A percentile compares a stretch with the other conserved stretches of the same genome.
Conservation (phyloP, 2,888 invertebrate species). For the Amblyjoppa fuscipennis region DNA sequence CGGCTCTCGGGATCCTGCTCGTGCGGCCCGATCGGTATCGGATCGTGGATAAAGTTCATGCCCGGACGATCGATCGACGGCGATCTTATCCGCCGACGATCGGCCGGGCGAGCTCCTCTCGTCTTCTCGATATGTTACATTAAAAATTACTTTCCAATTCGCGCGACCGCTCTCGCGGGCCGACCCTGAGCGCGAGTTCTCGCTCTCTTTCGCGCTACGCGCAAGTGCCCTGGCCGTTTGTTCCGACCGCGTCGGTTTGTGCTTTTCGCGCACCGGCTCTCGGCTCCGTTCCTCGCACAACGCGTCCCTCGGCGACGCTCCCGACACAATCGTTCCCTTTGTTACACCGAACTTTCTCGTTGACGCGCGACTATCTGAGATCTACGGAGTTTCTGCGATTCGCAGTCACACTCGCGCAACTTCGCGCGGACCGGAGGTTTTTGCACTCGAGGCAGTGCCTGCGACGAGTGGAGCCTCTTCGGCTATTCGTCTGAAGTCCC, state of each 20-base stretch:
- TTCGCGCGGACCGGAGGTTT: constrained; percentile 3
- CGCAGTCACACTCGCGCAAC: constrained; percentile 26
- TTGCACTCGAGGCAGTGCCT: background rate
- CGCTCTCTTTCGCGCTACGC: constrained; percentile 17
- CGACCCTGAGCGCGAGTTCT: constrained; percentile 38
- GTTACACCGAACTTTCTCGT: constrained; percentile 71
- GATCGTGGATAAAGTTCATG: background rate
- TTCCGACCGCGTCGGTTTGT: constrained; percentile 14
- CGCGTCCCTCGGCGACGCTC: constrained; percentile 52
- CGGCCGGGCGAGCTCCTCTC: constrained; percentile 1
- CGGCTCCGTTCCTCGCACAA: constrained; percentile 33
- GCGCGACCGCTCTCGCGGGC: background rate
- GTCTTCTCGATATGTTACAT: constrained; percentile 1
- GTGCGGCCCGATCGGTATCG: constrained; percentile 5
- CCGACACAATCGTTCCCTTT: constrained; percentile 70
- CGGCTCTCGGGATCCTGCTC: background rate
- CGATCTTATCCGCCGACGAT: background rate
- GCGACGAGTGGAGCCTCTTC: background rate
- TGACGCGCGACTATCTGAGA: constrained; percentile 67
- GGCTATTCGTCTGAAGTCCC: background rate
- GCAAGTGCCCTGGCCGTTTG: background rate
- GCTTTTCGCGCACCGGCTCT: constrained; percentile 58
- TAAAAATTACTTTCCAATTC: constrained; percentile 33
- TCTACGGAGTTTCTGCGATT: constrained; percentile 62
- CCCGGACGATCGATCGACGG: constrained; percentile 8